Percentiles rank a stretch among this genome's conserved stretches.
Conservation (phyloP, 2,888 invertebrate species). For the Hypolimnas misippus region DNA sequence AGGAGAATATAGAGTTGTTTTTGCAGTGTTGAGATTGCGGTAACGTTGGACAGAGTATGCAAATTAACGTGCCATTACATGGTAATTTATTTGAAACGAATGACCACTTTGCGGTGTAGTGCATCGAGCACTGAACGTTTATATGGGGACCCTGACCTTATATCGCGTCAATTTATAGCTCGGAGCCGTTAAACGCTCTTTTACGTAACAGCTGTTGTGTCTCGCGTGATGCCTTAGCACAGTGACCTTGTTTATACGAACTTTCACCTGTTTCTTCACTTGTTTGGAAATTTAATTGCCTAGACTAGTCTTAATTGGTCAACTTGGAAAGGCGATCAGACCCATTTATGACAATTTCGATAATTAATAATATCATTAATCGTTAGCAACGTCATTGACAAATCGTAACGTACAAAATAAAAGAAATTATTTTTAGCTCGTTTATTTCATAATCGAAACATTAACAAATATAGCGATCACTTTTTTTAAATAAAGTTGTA, state of each 20-base stretch:
- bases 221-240: conserved; percentile 66
- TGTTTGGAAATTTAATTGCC: conserved; percentile 46
- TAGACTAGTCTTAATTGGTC: conserved; percentile 33
- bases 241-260: conserved; percentile 69
- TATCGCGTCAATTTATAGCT: conserved; percentile 81
- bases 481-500: not conserved
- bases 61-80: conserved; percentile 83
- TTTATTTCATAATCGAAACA: not conserved
- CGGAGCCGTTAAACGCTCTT: conserved; percentile 73
- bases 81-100: conserved; percentile 85
- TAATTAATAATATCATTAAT: not conserved
- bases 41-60: conserved; percentile 73
- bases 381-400: not conserved
- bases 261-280: conserved; percentile 68
- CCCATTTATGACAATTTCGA: not conserved
- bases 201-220: conserved; percentile 80
- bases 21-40: conserved; percentile 52
- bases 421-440: not conserved
- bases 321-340: conserved; percentile 21
- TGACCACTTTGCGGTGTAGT: conserved; percentile 83
- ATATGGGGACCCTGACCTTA: conserved; percentile 83
- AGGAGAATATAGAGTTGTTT: conserved; percentile 54
- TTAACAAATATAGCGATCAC: not conserved
- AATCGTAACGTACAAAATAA: not conserved
- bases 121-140: conserved; percentile 80